A percentile compares a stretch with the other conserved stretches of the same genome.
Conservation (phyloP, 2,113 vertebrate species). For the Misgurnus anguillicaudatus region DNA sequence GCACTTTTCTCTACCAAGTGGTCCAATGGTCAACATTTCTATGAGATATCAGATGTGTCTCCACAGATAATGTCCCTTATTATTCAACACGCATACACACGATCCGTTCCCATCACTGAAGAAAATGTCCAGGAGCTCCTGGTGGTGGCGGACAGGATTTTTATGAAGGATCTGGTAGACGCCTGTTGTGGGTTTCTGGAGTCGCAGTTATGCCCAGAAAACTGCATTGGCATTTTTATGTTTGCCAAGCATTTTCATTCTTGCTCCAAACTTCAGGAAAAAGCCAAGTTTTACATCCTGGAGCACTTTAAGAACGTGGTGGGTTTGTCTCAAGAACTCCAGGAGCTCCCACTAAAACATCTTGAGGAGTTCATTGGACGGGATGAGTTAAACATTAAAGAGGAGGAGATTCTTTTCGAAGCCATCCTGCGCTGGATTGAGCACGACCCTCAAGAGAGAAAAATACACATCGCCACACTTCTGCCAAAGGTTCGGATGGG, state of each 20-base stretch:
- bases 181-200: slow-evolving; percentile 77
- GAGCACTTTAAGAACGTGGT: slow-evolving; percentile 81
- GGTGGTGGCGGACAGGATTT: slow-evolving; percentile 75
- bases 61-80: slow-evolving; percentile 79
- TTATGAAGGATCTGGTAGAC: slow-evolving; percentile 68
- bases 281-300: slow-evolving; percentile 75
- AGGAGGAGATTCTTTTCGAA: slow-evolving; percentile 76
- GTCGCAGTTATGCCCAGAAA: slow-evolving; percentile 72
- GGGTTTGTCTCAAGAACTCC: slow-evolving; percentile 72
- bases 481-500: slow-evolving; percentile 69
- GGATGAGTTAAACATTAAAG: slow-evolving; percentile 76
- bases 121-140: slow-evolving; percentile 75
- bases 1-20: slow-evolving; percentile 77
- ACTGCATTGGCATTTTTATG: slow-evolving; percentile 80
- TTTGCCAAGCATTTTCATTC: slow-evolving; percentile 69
- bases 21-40: slow-evolving; percentile 71
- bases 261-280: slow-evolving; percentile 65
- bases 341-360: slow-evolving; percentile 73
- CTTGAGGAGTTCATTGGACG: slow-evolving; percentile 75
- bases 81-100: slow-evolving; percentile 78
- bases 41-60: slow-evolving; percentile 73
- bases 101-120: slow-evolving; percentile 66
- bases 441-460: slow-evolving; percentile 68
- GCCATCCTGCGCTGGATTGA: slow-evolving; percentile 79
- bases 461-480: slow-evolving; percentile 68